Base-by-base conservation (phyloP, 1,140 invertebrate genomes). In the Mizuhopecten yessoensis region DNA sequence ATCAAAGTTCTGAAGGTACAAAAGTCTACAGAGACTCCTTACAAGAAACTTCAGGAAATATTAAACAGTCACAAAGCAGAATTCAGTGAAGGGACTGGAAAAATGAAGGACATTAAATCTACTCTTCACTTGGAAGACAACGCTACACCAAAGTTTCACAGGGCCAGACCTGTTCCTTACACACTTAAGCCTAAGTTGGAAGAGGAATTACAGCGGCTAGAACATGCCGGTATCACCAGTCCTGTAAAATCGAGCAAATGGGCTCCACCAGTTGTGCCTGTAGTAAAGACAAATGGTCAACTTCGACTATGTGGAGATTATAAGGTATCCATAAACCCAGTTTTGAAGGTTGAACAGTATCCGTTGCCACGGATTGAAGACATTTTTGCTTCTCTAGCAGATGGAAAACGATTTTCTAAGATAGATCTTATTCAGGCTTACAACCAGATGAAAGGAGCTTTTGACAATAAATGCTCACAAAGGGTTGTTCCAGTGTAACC, bases 271-370 rank as follows among this genome's bases (percentile, higher is more conserved):
- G 93, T 95, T 42, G 96, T 97, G 9, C 93, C 95, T 11, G 94
- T 97, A 23, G 75, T 95, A 13, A 97, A 97, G 93, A 86, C 93
- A 34, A 93, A 95, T 92, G 95, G 95, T 34, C 92, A 89, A 34
- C 93, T 97, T 11, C 89, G 95, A 20, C 90, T 96, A n/a, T 96
- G 96, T 93, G 96, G 95, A 13, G 95, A 96, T 90, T 96, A 93
- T 88, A 95, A 94, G 45, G 87, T 94, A 2, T 96, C 96, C 9
- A 49, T 96, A 10, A 97, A 97, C 93, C 94, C 87, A 39, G 49
- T 89, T 10, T 39, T 89, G 34, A 91, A 90, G 23, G 87, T 92
- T 29, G 86, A 93, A 39, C 88, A 90, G 34, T 95, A 96, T 88
- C 95, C 95, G 0, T 34, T 96, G 17, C 95, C 96, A 88, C 34